Evolutionary conservation across 2,113 vertebrate species (phyloP).

Genomic region (Mesoclemmys tuberculata): DNA sequence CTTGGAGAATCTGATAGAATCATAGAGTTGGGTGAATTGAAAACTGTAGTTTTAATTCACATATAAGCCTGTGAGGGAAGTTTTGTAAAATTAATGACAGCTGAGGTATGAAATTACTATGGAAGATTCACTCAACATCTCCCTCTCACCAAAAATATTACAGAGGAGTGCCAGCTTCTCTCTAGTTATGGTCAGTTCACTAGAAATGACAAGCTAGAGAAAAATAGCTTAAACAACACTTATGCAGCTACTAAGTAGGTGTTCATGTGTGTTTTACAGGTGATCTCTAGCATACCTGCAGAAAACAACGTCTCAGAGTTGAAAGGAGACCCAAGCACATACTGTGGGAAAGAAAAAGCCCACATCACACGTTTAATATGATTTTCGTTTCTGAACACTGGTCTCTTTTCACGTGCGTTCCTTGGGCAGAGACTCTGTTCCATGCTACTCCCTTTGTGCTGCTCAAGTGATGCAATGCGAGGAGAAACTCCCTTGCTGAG

Average conservation of each 20-base stretch:
- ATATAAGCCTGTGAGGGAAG: background rate
- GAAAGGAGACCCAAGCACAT: background rate
- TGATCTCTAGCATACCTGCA: background rate
- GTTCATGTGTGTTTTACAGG: background rate
- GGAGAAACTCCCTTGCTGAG: background rate
- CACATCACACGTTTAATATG: background rate
- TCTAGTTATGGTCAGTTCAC: background rate
- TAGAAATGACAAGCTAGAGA: background rate
- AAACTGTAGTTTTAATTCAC: background rate
- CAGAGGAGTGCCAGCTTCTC: background rate
- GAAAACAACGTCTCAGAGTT: background rate
- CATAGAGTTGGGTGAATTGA: background rate
- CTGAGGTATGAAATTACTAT: background rate
- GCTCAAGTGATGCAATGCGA: background rate
- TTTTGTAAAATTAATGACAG: background rate
- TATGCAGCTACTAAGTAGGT: background rate
- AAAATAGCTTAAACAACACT: background rate
- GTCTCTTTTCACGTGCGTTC: background rate
- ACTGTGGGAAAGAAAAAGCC: background rate
- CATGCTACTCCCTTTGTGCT: background rate
- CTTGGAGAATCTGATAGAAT: background rate
- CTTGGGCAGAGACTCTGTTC: background rate
- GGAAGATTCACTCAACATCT: background rate
- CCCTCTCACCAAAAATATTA: background rate
- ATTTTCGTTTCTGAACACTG: background rate